Conservation (phyloP, 2,888 invertebrate species). For the Uropetala carovei region DNA sequence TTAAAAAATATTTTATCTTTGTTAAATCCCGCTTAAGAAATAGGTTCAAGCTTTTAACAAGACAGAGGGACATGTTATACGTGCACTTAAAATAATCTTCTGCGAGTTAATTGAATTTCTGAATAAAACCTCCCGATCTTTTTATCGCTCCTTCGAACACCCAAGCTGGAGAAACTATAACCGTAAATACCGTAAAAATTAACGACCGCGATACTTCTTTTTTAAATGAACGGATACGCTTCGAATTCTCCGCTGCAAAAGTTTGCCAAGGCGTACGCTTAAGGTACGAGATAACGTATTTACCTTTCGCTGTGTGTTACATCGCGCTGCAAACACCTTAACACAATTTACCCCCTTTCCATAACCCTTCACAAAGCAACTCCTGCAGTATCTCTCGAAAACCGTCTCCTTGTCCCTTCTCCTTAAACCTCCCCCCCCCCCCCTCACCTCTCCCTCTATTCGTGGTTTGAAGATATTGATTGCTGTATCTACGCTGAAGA, state of each 20-base stretch:
- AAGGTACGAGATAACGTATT: conserved; percentile 9
- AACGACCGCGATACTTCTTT: neutral
- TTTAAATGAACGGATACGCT: neutral
- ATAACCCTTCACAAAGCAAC: neutral
- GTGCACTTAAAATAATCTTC: neutral
- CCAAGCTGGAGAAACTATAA: no score
- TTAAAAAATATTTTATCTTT: no score
- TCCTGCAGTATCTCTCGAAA: neutral
- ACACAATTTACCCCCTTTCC: neutral
- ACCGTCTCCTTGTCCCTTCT: neutral
- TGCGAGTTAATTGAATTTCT: conserved; percentile 10
- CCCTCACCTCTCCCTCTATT: neutral
- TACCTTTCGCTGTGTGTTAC: conserved; percentile 35
- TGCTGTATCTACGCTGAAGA: conserved; percentile 54
- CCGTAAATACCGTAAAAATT: conserved; percentile 23
- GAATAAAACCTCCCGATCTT: neutral
- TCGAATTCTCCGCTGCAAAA: neutral
- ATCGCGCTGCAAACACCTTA: conserved; percentile 22
- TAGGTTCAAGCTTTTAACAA: neutral
- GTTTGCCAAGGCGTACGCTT: neutral
- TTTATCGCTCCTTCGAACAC: neutral
- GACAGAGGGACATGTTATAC: neutral
- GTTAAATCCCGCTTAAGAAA: neutral
- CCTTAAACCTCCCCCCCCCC: neutral
- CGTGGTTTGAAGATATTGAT: conserved; percentile 48